Evolutionary conservation across 1,140 invertebrate species (phyloP).

Genomic region (Drosophila albomicans): DNA sequence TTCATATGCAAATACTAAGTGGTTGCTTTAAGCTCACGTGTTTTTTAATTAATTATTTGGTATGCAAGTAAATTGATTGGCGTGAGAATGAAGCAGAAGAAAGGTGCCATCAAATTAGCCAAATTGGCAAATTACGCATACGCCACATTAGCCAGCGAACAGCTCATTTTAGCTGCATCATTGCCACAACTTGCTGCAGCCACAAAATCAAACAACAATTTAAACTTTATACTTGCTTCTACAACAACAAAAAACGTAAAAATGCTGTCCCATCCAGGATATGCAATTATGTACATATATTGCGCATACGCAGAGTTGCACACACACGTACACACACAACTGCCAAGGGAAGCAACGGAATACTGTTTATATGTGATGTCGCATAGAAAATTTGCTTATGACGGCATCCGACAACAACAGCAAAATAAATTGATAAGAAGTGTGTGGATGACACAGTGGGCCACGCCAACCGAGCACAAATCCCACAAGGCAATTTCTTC

Average conservation of each 20-base stretch:
- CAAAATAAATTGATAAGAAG: slow-evolving; percentile 54
- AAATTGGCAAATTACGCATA: slow-evolving; percentile 38
- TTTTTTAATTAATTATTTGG: slow-evolving; percentile 13
- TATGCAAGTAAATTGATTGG: slow-evolving; percentile 1
- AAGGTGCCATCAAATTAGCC: slow-evolving; percentile 24
- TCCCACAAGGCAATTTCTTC: not conserved
- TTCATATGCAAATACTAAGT: slow-evolving; percentile 22
- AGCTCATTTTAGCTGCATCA: slow-evolving; percentile 22
- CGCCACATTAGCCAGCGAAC: slow-evolving; percentile 31
- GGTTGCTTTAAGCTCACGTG: slow-evolving; percentile 1
- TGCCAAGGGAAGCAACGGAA: not conserved
- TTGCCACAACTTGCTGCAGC: slow-evolving; percentile 21
- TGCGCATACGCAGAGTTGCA: slow-evolving; percentile 38
- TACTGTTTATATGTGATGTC: slow-evolving; percentile 25
- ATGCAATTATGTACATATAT: slow-evolving; percentile 51
- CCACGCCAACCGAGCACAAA: slow-evolving; percentile 5
- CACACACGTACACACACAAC: slow-evolving; percentile 3
- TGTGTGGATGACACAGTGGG: slow-evolving; percentile 39
- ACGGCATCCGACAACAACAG: slow-evolving; percentile 44
- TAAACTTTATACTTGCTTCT: slow-evolving; percentile 31
- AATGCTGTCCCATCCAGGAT: slow-evolving; percentile 19
- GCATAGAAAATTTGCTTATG: slow-evolving; percentile 49
- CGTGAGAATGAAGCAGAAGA: not conserved
- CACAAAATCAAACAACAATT: slow-evolving; percentile 35
- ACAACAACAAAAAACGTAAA: slow-evolving; percentile 10